phyloP scores from a whole-genome alignment of 2,797 vertebrate genomes.

The Cynopterus sphinx region DNA sequence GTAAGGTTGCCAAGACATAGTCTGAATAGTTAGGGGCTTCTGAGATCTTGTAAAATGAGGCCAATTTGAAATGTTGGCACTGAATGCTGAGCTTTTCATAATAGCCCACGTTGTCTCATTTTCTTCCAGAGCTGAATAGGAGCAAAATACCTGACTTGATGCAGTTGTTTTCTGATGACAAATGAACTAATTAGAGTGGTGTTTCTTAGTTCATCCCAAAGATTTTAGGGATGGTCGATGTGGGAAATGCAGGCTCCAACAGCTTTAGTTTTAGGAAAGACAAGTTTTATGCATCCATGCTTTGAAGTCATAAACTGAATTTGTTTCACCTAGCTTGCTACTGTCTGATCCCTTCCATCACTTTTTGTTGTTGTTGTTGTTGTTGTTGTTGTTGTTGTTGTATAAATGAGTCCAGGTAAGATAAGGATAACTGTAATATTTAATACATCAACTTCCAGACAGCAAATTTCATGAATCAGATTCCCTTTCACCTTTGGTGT shows the following conservation, averaged over 20 bases:
- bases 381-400: neutral
- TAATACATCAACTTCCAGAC: neutral
- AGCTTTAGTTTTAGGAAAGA: slow-evolving; percentile 20
- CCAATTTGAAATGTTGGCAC: slow-evolving; percentile 64
- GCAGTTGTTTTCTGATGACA: slow-evolving; percentile 61
- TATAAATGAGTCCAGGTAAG: neutral
- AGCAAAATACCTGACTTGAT: slow-evolving; percentile 56
- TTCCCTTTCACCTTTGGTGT: slow-evolving; percentile 9
- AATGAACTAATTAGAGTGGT: slow-evolving; percentile 66
- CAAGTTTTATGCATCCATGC: neutral
- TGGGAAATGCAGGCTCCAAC: neutral
- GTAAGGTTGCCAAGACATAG: slow-evolving; percentile 62
- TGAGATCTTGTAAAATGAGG: slow-evolving; percentile 58
- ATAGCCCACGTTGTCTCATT: slow-evolving; percentile 69
- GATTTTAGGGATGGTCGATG: slow-evolving; percentile 44
- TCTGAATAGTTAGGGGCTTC: slow-evolving; percentile 69
- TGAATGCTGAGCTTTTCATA: slow-evolving; percentile 57
- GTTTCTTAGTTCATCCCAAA: slow-evolving; percentile 54
- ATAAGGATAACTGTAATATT: neutral
- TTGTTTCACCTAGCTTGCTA: neutral
- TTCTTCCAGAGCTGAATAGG: slow-evolving; percentile 61
- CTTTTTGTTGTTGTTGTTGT: neutral
- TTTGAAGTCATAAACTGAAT: slow-evolving; percentile 25
- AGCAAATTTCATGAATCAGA: neutral
- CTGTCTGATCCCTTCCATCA: neutral